Evolutionary conservation across 1,140 invertebrate genomes (phyloP).

Genomic region (Drosophila tropicalis): DNA sequence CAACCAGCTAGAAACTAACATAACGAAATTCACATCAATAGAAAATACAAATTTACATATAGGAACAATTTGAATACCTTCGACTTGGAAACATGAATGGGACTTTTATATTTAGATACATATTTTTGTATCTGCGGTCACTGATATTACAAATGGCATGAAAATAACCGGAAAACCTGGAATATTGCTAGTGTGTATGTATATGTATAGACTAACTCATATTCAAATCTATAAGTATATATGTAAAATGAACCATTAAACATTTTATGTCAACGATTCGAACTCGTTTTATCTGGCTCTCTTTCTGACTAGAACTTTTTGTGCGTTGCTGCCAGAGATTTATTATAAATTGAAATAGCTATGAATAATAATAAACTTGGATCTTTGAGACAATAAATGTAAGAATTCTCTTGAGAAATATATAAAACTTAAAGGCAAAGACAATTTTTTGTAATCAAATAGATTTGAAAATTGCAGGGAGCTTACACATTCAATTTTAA

Average conservation of each 20-base stretch:
- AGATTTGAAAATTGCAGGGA: too few species aligned
- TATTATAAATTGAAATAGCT: not conserved
- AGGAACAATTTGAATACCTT: conserved; percentile 3
- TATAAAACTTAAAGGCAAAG: too few species aligned
- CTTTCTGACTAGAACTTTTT: not conserved
- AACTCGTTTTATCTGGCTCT: not conserved
- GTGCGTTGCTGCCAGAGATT: not conserved
- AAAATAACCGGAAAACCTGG: conserved; percentile 16
- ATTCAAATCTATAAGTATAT: not conserved
- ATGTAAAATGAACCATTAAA: conserved; percentile 9
- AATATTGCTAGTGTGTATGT: not conserved
- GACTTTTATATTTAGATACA: not conserved
- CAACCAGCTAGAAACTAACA: not conserved
- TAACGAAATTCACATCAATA: too few species aligned
- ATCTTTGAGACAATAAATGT: too few species aligned
- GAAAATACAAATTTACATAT: conserved; percentile 12
- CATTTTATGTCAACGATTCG: conserved; percentile 1
- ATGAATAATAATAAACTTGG: not conserved
- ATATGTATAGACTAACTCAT: not conserved
- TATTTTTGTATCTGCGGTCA: conserved; percentile 9
- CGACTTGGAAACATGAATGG: conserved; percentile 15
- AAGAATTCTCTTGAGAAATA: too few species aligned
- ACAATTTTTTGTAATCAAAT: too few species aligned
- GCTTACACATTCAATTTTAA: too few species aligned
- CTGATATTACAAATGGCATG: conserved; percentile 11